Percentiles rank a stretch among this genome's conserved stretches.
phyloP scores from a whole-genome alignment of 2,888 invertebrate species.

The Nebria salina region DNA sequence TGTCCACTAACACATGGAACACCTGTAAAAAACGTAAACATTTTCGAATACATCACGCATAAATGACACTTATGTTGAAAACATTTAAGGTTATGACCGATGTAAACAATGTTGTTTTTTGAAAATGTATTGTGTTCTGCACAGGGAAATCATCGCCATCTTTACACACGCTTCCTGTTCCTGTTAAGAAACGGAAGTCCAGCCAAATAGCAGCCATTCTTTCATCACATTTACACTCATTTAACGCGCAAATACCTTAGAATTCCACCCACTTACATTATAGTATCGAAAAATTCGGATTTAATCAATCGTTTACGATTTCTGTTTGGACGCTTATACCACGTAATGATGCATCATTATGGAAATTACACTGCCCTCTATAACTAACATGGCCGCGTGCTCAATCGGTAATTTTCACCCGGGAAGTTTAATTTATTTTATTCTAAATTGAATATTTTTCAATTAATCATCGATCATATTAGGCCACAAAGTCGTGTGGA shows the following conservation, averaged over 20 bases:
- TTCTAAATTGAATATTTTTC: background rate
- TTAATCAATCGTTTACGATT: constrained; percentile 24
- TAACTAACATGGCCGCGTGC: constrained; percentile 9
- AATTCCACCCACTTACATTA: constrained; percentile 38
- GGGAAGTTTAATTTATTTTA: background rate
- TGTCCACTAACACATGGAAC: background rate
- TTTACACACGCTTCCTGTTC: constrained; percentile 70
- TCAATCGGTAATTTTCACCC: constrained; percentile 26
- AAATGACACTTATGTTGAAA: background rate
- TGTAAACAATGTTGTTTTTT: background rate
- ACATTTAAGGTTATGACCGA: background rate
- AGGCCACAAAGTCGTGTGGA: background rate
- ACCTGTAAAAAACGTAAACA: constrained; percentile 40
- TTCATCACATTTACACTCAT: constrained; percentile 12
- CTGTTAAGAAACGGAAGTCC: constrained; percentile 66
- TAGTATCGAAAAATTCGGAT: constrained; percentile 26
- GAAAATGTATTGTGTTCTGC: constrained; percentile 43
- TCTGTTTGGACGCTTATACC: constrained; percentile 31
- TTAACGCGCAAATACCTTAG: background rate
- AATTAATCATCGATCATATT: background rate
- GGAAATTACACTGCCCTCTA: constrained; percentile 41
- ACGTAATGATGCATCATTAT: constrained; percentile 44
- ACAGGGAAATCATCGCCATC: constrained; percentile 64
- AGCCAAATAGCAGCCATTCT: constrained; percentile 53
- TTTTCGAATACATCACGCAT: constrained; percentile 10